Conservation (phyloP, 2,888 invertebrate genomes). For the Leptinotarsa haldemani region DNA sequence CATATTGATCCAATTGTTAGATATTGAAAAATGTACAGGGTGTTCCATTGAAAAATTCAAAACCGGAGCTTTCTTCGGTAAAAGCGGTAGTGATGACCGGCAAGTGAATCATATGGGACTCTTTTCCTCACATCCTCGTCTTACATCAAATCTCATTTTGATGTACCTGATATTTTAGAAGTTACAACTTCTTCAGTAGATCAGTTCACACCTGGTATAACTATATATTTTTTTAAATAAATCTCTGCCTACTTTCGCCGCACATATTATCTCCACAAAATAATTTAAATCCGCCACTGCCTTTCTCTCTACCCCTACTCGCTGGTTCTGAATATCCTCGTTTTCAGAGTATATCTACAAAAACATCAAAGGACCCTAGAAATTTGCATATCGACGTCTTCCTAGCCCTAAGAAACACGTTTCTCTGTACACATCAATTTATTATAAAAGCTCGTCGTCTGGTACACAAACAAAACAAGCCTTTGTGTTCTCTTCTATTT, state of each 20-base stretch:
- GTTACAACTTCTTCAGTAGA: no score
- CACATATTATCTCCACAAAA: not conserved
- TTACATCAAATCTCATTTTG: no score
- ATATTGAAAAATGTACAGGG: no score
- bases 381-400: constrained; percentile 23
- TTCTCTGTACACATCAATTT: constrained; percentile 23
- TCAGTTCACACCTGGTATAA: no score
- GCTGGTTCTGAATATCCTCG: not conserved
- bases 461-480: constrained; percentile 39
- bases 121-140: no score
- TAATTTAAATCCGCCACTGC: not conserved
- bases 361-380: constrained; percentile 23
- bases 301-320: not conserved
- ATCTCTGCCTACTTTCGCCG: not conserved
- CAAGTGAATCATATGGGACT: no score
- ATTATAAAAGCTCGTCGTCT: constrained; percentile 34
- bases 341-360: constrained; percentile 16
- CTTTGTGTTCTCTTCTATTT: constrained; percentile 54
- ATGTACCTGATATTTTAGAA: no score
- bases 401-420: constrained; percentile 27
- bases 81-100: no score
- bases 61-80: no score
- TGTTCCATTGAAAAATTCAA: no score
- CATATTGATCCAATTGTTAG: no score
- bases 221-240: no score